A percentile compares a stretch with the other conserved stretches of the same genome.
Evolutionary conservation across 2,113 vertebrate species (phyloP).

Genomic region (Pelodiscus sinensis): DNA sequence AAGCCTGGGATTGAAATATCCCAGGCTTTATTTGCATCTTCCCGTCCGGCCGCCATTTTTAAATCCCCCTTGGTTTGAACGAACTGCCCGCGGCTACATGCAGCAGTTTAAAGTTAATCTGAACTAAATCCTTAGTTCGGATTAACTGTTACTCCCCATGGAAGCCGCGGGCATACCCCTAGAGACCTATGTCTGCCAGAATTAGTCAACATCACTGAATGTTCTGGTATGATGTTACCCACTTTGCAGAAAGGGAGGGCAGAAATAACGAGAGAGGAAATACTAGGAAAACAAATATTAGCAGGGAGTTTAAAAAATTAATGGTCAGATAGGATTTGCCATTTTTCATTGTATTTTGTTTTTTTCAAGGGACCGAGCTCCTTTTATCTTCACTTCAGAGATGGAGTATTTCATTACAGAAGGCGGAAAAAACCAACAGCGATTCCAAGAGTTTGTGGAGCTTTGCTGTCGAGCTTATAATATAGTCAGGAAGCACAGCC

Average conservation of each 20-base stretch:
- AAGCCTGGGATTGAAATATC: too few species aligned
- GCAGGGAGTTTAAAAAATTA: conserved; percentile 19
- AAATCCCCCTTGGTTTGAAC: too few species aligned
- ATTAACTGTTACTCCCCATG: too few species aligned
- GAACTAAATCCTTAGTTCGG: too few species aligned
- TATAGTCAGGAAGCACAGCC: conserved; percentile 82
- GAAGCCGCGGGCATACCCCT: neutral
- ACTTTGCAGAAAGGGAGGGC: neutral
- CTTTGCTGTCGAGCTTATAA: conserved; percentile 92
- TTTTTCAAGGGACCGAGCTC: conserved; percentile 85
- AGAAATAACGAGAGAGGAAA: neutral
- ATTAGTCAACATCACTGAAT: neutral
- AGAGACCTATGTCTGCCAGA: neutral
- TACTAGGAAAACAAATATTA: neutral
- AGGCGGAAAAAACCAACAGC: conserved; percentile 84
- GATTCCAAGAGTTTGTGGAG: conserved; percentile 90
- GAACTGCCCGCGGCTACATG: too few species aligned
- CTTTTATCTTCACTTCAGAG: conserved; percentile 93
- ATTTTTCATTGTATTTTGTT: conserved; percentile 26
- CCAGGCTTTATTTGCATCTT: too few species aligned
- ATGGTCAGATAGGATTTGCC: neutral
- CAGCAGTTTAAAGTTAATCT: too few species aligned
- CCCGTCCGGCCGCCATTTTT: too few species aligned
- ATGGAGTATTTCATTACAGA: conserved; percentile 94
- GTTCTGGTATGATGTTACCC: neutral